phyloP scores from a whole-genome alignment of 2,797 vertebrate species.

The Austrolebias charrua region DNA sequence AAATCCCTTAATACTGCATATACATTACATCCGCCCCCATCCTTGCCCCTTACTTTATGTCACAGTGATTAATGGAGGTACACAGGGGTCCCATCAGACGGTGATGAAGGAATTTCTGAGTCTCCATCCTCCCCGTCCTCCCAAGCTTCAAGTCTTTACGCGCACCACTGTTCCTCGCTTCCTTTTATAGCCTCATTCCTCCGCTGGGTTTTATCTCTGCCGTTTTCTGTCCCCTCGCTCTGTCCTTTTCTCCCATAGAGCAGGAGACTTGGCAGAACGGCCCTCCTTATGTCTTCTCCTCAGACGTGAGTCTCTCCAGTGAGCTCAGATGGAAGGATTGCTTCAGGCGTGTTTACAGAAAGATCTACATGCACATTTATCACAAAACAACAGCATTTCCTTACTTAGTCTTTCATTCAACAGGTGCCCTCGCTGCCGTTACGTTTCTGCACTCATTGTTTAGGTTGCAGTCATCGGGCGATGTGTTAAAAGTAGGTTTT shows the following conservation, averaged over 20 bases:
- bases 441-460: constrained; percentile 31
- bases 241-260: constrained; percentile 1
- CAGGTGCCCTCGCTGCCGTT: constrained; percentile 41
- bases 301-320: constrained; percentile 50
- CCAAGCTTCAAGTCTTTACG: constrained; percentile 33
- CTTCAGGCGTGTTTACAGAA: constrained; percentile 65
- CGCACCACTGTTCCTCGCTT: constrained; percentile 42
- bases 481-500: constrained; percentile 6
- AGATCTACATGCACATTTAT: constrained; percentile 20
- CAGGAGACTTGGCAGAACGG: constrained; percentile 12
- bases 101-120: constrained; percentile 55
- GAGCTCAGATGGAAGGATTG: constrained; percentile 69
- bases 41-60: constrained; percentile 42
- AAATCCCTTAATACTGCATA: constrained; percentile 36
- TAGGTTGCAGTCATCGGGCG: constrained; percentile 26
- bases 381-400: constrained; percentile 19
- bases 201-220: constrained; percentile 39
- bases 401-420: constrained; percentile 15
- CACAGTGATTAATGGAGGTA: constrained; percentile 60
- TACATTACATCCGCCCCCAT: constrained; percentile 21
- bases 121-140: constrained; percentile 36
- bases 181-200: constrained; percentile 72
- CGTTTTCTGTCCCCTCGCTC: constrained; percentile 53
- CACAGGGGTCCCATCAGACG: constrained; percentile 58
- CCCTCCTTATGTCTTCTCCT: constrained; percentile 36